Conservation (phyloP, 1,140 invertebrate species). For the Mycetomoellerius zeteki region DNA sequence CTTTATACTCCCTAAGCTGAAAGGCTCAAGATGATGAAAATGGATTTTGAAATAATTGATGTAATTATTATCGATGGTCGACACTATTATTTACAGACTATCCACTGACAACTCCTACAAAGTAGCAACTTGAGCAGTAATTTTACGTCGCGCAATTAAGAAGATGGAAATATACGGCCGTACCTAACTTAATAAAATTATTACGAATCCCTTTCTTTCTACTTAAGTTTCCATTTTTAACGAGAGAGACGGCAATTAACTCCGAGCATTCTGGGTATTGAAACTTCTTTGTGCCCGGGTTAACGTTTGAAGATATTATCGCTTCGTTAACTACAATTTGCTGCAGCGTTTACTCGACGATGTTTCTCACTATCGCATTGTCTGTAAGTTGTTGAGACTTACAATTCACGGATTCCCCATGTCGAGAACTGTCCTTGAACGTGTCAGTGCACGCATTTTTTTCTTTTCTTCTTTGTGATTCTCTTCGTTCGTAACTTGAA, state of each 20-base stretch:
- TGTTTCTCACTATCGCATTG: conserved; percentile 7
- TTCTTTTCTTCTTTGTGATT: not conserved
- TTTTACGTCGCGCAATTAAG: not conserved
- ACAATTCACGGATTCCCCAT: not conserved
- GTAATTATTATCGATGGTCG: conserved; percentile 43
- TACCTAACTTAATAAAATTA: conserved; percentile 27
- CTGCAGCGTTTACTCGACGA: not conserved
- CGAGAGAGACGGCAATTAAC: conserved; percentile 31
- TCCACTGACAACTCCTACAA: not conserved
- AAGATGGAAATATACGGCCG: not conserved
- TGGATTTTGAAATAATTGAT: conserved; percentile 4
- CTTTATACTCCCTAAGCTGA: not conserved
- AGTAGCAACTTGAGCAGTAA: not conserved
- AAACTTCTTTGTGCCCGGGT: conserved; percentile 22
- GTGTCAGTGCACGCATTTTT: conserved; percentile 35
- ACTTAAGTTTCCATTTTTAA: conserved; percentile 8
- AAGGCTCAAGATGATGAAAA: conserved; percentile 2
- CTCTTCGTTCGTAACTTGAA: conserved; percentile 5
- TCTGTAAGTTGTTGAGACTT: not conserved
- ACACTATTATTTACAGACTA: not conserved
- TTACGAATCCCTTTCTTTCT: not conserved
- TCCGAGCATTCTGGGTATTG: conserved; percentile 11
- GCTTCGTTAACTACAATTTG: conserved; percentile 32
- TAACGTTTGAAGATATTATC: conserved; percentile 16
- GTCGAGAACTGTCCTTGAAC: not conserved